A percentile compares a stretch with the other conserved stretches of the same genome.
Conservation (phyloP, 2,888 invertebrate species). For the Perdita meconis region DNA sequence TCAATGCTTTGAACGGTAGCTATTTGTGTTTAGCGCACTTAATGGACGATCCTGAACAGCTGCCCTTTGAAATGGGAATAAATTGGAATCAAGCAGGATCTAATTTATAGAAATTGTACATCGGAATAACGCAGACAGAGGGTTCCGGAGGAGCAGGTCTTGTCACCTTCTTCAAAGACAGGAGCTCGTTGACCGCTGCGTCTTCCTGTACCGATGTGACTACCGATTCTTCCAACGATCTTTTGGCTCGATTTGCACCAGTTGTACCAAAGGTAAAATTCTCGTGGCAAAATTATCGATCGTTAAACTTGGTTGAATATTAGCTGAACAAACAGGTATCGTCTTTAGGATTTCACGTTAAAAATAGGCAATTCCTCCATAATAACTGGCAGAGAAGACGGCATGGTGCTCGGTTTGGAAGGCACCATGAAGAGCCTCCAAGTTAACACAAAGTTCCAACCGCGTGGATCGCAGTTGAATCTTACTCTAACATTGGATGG, state of each 20-base stretch:
- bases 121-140: slow-evolving; percentile 87
- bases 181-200: slow-evolving; percentile 74
- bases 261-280: slow-evolving; percentile 90
- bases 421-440: slow-evolving; percentile 89
- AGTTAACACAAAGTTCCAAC: slow-evolving; percentile 84
- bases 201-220: slow-evolving; percentile 59
- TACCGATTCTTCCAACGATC: slow-evolving; percentile 70
- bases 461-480: slow-evolving; percentile 74
- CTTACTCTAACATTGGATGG: slow-evolving; percentile 79
- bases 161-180: slow-evolving; percentile 80
- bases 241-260: slow-evolving; percentile 88
- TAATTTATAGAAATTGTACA: slow-evolving; percentile 87
- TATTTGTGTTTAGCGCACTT: slow-evolving; percentile 60
- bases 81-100: slow-evolving; percentile 68
- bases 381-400: slow-evolving; percentile 88
- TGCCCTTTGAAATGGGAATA: slow-evolving; percentile 68
- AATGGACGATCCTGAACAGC: slow-evolving; percentile 66
- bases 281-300: no score
- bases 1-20: slow-evolving; percentile 60
- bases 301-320: neutral
- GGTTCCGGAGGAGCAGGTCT: slow-evolving; percentile 83
- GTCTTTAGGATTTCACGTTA: slow-evolving; percentile 89
- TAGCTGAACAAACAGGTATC: slow-evolving; percentile 4
- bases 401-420: slow-evolving; percentile 89
- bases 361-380: slow-evolving; percentile 90